phyloP scores from a whole-genome alignment of 2,888 invertebrate genomes.

The Hofmannophila pseudospretella region DNA sequence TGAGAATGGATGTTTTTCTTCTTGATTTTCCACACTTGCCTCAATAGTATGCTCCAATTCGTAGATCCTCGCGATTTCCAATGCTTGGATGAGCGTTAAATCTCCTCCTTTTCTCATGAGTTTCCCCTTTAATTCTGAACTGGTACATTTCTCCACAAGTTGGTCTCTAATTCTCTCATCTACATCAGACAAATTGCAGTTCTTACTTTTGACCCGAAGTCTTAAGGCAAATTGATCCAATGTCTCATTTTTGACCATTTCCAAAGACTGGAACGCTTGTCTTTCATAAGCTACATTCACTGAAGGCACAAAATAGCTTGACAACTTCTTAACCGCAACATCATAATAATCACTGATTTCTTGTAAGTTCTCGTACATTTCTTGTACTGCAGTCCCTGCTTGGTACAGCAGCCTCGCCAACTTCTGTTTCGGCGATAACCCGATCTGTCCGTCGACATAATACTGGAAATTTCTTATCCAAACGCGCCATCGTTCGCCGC shows the following conservation, averaged over 20 bases:
- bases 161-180: neutral
- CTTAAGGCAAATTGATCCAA: slow-evolving; percentile 1
- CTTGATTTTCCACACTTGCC: neutral
- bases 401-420: slow-evolving; percentile 6
- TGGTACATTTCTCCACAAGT: slow-evolving; percentile 6
- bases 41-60: neutral
- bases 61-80: neutral
- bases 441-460: slow-evolving; percentile 1
- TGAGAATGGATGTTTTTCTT: too few species aligned
- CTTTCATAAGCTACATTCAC: slow-evolving; percentile 3
- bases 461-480: slow-evolving; percentile 1
- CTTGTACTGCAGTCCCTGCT: slow-evolving; percentile 6
- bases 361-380: neutral
- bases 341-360: neutral
- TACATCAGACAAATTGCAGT: neutral
- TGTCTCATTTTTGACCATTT: neutral
- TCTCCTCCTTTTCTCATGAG: slow-evolving; percentile 7
- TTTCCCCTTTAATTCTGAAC: slow-evolving; percentile 7
- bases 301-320: slow-evolving; percentile 1
- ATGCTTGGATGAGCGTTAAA: neutral
- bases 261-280: neutral
- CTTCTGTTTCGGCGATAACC: slow-evolving; percentile 1
- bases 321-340: neutral
- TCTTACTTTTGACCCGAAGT: neutral
- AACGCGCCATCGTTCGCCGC: neutral